Base-by-base conservation (phyloP, 1,140 invertebrate genomes). In the fruit fly (Drosophila melanogaster) region DNA sequence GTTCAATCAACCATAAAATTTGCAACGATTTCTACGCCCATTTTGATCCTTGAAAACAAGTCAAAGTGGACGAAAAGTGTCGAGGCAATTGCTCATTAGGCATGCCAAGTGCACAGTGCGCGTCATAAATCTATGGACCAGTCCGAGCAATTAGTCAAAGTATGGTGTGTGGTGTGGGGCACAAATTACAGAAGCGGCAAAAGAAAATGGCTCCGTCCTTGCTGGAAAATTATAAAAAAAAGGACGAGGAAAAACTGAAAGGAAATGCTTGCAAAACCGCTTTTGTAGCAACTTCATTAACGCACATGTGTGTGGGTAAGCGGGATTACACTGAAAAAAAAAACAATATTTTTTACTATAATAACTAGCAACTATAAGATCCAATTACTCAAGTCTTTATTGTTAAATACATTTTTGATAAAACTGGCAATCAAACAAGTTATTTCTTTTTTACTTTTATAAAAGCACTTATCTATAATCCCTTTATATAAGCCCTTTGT, bases 1-100 rank as follows among this genome's bases (percentile, higher is more conserved):
- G 47, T 40, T 80, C 81, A 79, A 84, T 85, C 77, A 55, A 66
- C 75, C 54, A 80, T 80, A 62, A 80, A 85, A 69, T 55, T 24
- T 62, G n/a, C n/a, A 10, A 19, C 12, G 43, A 59, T 47, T 64
- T 12, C 33, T 1, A 30, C 3, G 11, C 19, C 17, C 11, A 22
- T 44, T 11, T 17, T 1, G 12, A 22, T 46, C 12, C 58, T 64
- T 26, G 37, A 51, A 37, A 14, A 19, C 46, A 61, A 26, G 19
- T 46, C 46, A 44, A 67, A 67, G 30, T 43, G 59, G 59, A 40
- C 37, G 19, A 14, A 64, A 67, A 66, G 41, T 56, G 65, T 58
- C 54, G 60, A 40, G 33, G 26, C 50, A 70, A 70, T 70, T 70
- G 64, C 66, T 70, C 50, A 70, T 70, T 70, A 70, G 26, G 35